Evolutionary conservation across 2,888 invertebrate genomes (phyloP), one percentile per base, ranked within the genome.

Genomic region (Meteorus cinctellus): DNA sequence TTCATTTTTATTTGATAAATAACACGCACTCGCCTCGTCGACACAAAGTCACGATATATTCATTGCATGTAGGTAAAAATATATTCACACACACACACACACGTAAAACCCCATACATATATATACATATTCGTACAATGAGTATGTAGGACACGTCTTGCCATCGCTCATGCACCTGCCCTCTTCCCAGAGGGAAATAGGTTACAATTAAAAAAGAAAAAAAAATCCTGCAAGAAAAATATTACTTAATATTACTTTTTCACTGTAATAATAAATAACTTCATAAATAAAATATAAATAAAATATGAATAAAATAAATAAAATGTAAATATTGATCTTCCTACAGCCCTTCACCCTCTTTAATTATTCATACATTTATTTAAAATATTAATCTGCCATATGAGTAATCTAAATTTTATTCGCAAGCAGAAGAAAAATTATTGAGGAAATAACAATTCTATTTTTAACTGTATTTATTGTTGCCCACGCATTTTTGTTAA

Each of bases 121-220:
- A n/a, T 19, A 55, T 55, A 55, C 2, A 55, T 55, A 55, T 51
- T 70, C 24, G 34, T 59, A 27, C 29, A 59, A 34, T 34, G 41
- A 70, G 24, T 70, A 70, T 70, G 69, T 70, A 51, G 51, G 51
- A 70, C 69, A 70, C 69, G 69, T 70, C 19, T 70, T 51, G 29
- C 69, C 59, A 70, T 59, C 68, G 27, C 51, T 59, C 59, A 66
- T 70, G 59, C 59, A 70, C 59, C 59, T 70, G 59, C 34, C 27
- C 34, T 66, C 24, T 41, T 45, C 66, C 41, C 66, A 36, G 36
- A 65, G 36, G 36, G 36, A 36, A 65, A 65, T 34, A 65, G 12
- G 65, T 65, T 36, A 31, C 27, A 31, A 62, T 31, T 62, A 62
- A 62, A 62, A 62, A 29, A 29, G 29, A 62, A 29, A 62, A 29